phyloP scores from a whole-genome alignment of 2,888 invertebrate species.

The Coelinius sp. region DNA sequence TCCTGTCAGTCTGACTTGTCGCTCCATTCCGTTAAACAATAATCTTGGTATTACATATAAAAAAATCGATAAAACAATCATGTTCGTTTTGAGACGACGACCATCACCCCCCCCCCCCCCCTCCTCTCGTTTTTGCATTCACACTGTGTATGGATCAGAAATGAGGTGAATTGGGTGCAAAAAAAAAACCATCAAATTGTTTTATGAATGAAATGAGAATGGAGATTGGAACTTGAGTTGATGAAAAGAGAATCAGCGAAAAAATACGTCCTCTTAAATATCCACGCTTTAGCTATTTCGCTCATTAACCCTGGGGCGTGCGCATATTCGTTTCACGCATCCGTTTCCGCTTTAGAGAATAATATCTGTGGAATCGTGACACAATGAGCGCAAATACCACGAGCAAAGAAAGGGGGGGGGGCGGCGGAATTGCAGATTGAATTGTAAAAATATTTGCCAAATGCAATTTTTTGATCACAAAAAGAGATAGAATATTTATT shows the following conservation, averaged over 20 bases:
- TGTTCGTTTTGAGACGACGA: background rate
- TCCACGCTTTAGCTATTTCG: conserved; percentile 27
- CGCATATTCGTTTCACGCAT: conserved; percentile 67
- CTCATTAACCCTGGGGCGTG: conserved; percentile 58
- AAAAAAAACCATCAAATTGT: background rate
- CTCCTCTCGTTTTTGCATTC: background rate
- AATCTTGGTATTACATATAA: conserved; percentile 10
- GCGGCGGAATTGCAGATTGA: background rate
- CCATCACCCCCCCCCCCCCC: background rate
- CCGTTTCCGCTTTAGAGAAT: conserved; percentile 68
- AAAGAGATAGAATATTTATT: conserved; percentile 19
- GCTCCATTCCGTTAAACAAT: conserved; percentile 11
- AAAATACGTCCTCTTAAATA: conserved; percentile 20
- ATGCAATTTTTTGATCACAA: conserved; percentile 6
- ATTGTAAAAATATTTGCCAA: background rate
- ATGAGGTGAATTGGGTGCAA: background rate
- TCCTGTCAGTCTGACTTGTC: conserved; percentile 18
- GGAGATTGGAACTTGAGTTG: conserved; percentile 11
- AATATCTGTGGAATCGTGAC: conserved; percentile 57
- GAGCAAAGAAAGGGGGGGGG: background rate
- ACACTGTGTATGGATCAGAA: background rate
- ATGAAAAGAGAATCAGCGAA: background rate
- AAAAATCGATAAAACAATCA: conserved; percentile 21
- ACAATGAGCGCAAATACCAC: conserved; percentile 53
- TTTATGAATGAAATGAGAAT: conserved; percentile 1